Evolutionary conservation across 2,113 vertebrate species (phyloP), one percentile per base, ranked within the genome.

Genomic region (Theristicus caerulescens): DNA sequence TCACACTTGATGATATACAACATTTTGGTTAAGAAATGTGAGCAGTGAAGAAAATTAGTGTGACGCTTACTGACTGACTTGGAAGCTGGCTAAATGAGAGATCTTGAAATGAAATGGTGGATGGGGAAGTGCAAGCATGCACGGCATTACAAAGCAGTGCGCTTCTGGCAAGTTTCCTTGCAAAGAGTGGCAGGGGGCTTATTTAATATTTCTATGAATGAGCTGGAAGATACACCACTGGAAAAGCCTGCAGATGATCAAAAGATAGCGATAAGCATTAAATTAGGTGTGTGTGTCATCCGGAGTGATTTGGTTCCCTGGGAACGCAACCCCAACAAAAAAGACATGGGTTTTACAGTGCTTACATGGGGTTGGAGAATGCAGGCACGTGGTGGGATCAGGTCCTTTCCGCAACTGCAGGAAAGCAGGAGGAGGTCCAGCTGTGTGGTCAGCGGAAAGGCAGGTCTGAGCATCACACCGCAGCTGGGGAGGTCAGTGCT

Each of bases 311-410:
- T 71, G 20, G 3, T 59, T 83, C 49, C n/a, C 7, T 69, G 13
- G 38, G 19, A 87, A 59, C 1, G 4, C 19, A 74, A n/a, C 6
- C 14, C 44, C n/a, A 84, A 36, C 26, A 59, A 76, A 49, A 20
- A 80, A 49, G 64, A 31, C 31, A 18, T 13, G 17, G 8, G 6
- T 69, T 79, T 79, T 69, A 54, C 26, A 46, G 47, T 55, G 54
- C 29, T 55, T 55, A 55, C 17, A 29, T 31, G 19, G 21, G 11
- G 8, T 55, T 1, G 0, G 52, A 91, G 40, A 31, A 10, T n/a
- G 20, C 21, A 61, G 24, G 18, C 25, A 38, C 1, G 1, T 0
- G 1, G 31, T 7, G 25, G 10, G 21, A 55, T 26, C 13, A 21
- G 31, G 24, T 79, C 54, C 31, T 59, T 69, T 70, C 72, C 2